These are phyloP conservation scores for Coptodon bakossiorum DNA, from an alignment of 2,113 vertebrate species.

Conservation along the genomic window DNA sequence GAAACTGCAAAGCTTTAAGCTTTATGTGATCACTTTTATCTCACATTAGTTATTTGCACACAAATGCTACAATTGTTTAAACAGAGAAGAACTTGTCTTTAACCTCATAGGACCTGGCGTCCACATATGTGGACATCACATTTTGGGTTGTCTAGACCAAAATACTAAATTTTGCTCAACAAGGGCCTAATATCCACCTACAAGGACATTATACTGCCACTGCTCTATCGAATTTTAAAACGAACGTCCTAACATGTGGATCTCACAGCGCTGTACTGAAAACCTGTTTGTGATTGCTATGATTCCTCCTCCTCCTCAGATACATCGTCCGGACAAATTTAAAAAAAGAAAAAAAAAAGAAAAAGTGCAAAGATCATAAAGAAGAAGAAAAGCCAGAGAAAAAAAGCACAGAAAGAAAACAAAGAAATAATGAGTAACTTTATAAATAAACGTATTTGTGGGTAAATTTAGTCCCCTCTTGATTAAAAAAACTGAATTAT, in stretches of 20 bases:
- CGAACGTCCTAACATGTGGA: fast-evolving
- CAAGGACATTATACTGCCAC: fast-evolving
- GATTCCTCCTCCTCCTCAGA: background rate
- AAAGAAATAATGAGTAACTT: background rate
- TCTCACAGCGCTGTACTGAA: background rate
- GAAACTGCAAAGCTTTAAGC: background rate
- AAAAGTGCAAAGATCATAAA: background rate
- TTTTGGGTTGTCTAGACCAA: background rate
- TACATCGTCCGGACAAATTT: background rate
- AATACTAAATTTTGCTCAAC: fast-evolving
- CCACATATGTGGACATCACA: background rate
- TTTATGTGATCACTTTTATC: fast-evolving
- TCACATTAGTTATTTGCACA: background rate
- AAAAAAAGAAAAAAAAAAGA: fast-evolving
- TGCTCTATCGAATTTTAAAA: background rate
- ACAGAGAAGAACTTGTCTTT: background rate
- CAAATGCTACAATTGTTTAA: background rate
- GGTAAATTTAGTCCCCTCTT: background rate
- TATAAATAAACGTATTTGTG: background rate
- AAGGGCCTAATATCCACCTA: background rate
- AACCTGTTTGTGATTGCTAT: background rate
- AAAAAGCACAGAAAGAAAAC: background rate
- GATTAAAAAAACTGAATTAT: fast-evolving
- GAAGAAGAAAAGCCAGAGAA: background rate
- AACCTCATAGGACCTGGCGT: background rate